Evolutionary conservation across 1,140 invertebrate genomes (phyloP), one percentile per base, ranked within the genome.

Genomic region (Heliconius hewitsoni): DNA sequence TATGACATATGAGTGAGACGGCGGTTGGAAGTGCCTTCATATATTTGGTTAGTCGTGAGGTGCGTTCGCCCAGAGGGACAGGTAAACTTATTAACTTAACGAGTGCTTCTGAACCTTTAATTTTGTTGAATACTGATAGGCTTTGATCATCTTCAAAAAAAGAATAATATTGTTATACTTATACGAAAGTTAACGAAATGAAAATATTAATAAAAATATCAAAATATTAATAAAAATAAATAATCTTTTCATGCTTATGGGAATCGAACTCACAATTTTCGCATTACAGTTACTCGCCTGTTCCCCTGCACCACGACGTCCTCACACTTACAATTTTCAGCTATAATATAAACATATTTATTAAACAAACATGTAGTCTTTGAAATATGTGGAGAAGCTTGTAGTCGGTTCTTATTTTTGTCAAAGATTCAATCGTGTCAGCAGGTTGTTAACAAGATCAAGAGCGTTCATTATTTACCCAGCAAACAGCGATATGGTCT

Each of bases 391-490:
- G 18, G 11, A 30, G 13, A 66, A 13, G 27, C 5, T 30, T 27
- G 27, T 30, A 27, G 23, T 66, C 27, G 60, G 23, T 6, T 16
- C 60, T 30, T 66, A 66, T 60, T 83, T 79, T 71, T 81, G 66
- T 74, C 46, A 77, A 71, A 71, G 71, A 77, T 71, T 39, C 66
- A 74, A 78, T 39, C 73, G 52, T 78, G 82, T 83, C 80, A 84
- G 81, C 85, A 82, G 82, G 82, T 85, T 90, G 90, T 91, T 91
- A 91, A 91, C 86, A 88, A 89, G 72, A 85, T 88, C 78, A 77
- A 83, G 81, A 86, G 81, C 80, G 86, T 81, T 92, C 87, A 89
- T 92, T 91, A 91, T 92, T 92, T 89, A 85, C 87, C 81, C 85
- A 90, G 87, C 90, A 91, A 91, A 89, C 91, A 82, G 80, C 80